Base-by-base conservation (phyloP, 2,113 vertebrate genomes). In the Elephantulus edwardii region DNA sequence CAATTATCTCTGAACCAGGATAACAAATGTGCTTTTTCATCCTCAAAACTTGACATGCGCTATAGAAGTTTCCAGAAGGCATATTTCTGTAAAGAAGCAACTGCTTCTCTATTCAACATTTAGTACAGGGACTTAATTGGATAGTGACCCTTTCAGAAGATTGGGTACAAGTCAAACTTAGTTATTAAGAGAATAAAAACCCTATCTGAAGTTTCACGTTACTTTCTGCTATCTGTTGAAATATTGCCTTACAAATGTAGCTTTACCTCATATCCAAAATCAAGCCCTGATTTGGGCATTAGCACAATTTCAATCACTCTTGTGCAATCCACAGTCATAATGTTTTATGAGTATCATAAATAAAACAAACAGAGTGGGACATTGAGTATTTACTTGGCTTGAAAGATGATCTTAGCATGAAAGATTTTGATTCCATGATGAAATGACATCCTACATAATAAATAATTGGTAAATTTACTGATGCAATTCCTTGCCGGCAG, bases 1-100 rank as follows among this genome's bases (percentile, higher is more conserved):
- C 97, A 98, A 98, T 98, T 98, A 97, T 97, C 97, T 97, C 96
- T 97, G 95, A 97, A 97, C 95, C 38, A 4, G 95, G 96, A 97
- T 96, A 96, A 97, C 95, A 97, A 98, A 98, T 96, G 97, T 97
- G 96, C 94, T 97, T 97, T 97, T 97, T 97, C 96, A 97, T 97
- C 96, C 97, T 86, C 94, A 96, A 96, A 96, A 97, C 95, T 95
- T 97, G 97, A 97, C 52, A 0, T 95, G 93, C 8, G 1, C 95
- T 96, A 96, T 96, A 96, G 95, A 97, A 97, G 94, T 96, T 97
- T 97, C 95, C 94, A 97, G 96, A 97, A 97, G 96, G 95, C 94
- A 88, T 95, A 96, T 97, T 97, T 97, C 96, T 97, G 90, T 95
- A 96, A 96, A 92, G 94, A 97, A 95, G 89, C 92, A 95, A 94